These are phyloP conservation scores for Beroe forskalii DNA, from an alignment of 37 sponge, comb jelly and placozoan species.

Conservation along the genomic window DNA sequence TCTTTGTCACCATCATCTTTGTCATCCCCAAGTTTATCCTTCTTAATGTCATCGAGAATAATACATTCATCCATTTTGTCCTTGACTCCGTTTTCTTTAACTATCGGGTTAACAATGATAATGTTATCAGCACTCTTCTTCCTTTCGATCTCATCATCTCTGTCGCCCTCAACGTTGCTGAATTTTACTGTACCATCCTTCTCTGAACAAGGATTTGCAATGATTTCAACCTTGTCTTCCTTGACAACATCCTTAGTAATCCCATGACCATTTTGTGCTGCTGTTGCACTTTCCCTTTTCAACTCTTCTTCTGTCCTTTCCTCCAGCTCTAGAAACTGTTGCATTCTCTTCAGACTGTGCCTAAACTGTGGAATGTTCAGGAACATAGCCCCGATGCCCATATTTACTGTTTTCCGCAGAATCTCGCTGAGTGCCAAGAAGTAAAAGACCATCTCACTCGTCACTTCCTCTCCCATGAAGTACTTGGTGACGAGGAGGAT, in stretches of 20 bases:
- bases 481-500: background rate
- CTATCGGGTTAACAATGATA: background rate
- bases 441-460: conserved; percentile 40
- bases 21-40: too few species aligned
- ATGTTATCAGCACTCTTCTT: background rate
- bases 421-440: background rate
- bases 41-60: background rate
- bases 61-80: background rate
- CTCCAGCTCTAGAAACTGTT: background rate
- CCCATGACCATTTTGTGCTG: background rate
- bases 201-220: background rate
- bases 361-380: conserved; percentile 16
- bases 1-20: too few species aligned
- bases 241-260: too few species aligned
- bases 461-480: background rate
- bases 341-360: conserved; percentile 8
- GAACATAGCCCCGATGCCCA: background rate
- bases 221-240: too few species aligned
- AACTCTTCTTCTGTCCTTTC: background rate
- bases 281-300: background rate
- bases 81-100: background rate
- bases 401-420: background rate
- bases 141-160: background rate
- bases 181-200: background rate
- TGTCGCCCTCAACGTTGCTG: background rate